Base-by-base conservation (phyloP, 2,797 vertebrate species). In the Agapornis canus region DNA sequence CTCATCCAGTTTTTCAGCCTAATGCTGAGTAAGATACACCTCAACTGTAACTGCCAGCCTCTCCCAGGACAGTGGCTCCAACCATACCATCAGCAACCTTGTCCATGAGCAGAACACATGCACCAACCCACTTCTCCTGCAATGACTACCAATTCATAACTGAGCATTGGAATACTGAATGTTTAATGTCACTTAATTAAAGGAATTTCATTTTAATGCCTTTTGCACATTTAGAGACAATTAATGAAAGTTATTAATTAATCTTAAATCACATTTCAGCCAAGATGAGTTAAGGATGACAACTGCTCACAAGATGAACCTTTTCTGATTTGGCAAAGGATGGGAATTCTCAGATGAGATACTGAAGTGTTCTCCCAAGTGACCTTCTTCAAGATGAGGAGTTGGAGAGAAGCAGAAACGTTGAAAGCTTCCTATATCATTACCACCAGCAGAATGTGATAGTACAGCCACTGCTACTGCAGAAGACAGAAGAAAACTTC, bases 1-100 rank as follows among this genome's bases (percentile, higher is more conserved):
- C 86, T 90, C 29, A 1, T 37, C 87, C 97, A 90, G 96, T 92
- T 95, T 94, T 93, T 91, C 88, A 91, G 94, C 96, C 97, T 86
- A 2, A 0, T 94, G 79, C 54, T 80, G 82, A 86, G 94, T n/a
- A 12, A 89, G 92, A 65, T 87, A 40, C 82, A 85, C 60, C 87
- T 78, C 61, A 5, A 9, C 68, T 35, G 96, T 29, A 60, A 65
- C 43, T 8, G 40, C 71, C 89, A 89, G 60, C 82, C 93, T 85
- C 86, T 94, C 52, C 92, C 92, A 22, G 93, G 92, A 90, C 64
- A 5, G 90, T 91, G 92, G 77, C 82, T 86, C 94, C 91, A 76
- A 37, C 63, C 63, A 8, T 40, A 78, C 70, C 96, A 71, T 59
- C 95, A 92, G 94, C 48, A 91, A 7, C 65, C 64, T 63, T 57